Evolutionary conservation across 2,888 invertebrate species (phyloP), one percentile per base, ranked within the genome.

Genomic region (Brachyptera risi): DNA sequence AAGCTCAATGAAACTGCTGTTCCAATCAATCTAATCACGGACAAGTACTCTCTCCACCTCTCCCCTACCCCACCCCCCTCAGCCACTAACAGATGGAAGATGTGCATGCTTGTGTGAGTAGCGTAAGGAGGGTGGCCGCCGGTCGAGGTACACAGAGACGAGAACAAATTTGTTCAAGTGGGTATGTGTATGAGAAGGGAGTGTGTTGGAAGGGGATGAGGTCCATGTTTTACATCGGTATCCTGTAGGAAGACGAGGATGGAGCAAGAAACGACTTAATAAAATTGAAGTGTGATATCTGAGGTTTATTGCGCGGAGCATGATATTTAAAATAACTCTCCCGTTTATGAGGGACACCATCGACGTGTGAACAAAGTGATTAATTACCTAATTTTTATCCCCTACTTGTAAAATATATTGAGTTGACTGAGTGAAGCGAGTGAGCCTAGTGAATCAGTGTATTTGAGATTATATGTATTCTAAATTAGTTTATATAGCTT

Each of bases 11-110:
- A 59, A 58, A 62, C 58, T 60, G 64, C 60, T 60, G 63, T 61
- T 60, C 65, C 65, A 65, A 65, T 65, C 65, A 65, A 65, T 65
- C 65, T 65, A 65, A 65, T 65, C 65, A 65, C 56, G 56, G 58
- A 50, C 60, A 63, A 65, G 65, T 63, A 61, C 59, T 58, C 58
- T 49, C 54, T 17, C 50, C 56, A 26, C 37, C 40, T 17, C 11
- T 19, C 37, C 37, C 37, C 35, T 27, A n/a, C n/a, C n/a, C n/a
- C 15, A 2, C 35, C 47, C 37, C n/a, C 58, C 38, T 56, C 17
- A 26, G 59, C 44, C 44, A 21, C 58, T 54, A 65, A 61, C 64
- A 64, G 64, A 64, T 64, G 64, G 64, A 64, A 64, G 62, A 64
- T 62, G 64, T 54, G 59, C 56, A 31, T 31, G 11, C 31, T 31